These are phyloP conservation scores for Junonia oenone DNA, from an alignment of 2,888 invertebrate species.

Conservation along the genomic window DNA sequence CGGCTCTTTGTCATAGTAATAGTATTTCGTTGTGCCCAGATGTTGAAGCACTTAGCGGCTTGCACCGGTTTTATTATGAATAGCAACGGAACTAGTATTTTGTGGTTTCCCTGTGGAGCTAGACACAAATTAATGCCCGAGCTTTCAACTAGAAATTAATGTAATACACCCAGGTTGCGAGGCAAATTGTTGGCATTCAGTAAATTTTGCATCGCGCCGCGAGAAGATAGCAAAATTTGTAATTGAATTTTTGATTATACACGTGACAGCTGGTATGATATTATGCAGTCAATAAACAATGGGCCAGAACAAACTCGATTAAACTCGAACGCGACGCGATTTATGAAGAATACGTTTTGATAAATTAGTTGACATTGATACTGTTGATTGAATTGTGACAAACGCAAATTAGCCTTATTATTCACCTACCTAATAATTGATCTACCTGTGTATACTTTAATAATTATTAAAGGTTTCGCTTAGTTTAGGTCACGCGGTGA, in stretches of 20 bases:
- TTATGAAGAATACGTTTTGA: slow-evolving; percentile 13
- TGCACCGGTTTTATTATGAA: slow-evolving; percentile 75
- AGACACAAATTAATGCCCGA: slow-evolving; percentile 74
- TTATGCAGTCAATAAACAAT: slow-evolving; percentile 20
- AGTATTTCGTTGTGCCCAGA: slow-evolving; percentile 67
- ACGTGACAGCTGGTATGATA: slow-evolving; percentile 24
- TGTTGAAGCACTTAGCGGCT: slow-evolving; percentile 75
- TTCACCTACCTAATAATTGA: too few species aligned
- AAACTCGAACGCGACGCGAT: slow-evolving; percentile 9
- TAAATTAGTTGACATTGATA: slow-evolving; percentile 7
- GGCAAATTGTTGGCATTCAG: slow-evolving; percentile 69
- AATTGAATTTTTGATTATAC: slow-evolving; percentile 61
- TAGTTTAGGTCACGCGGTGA: too few species aligned
- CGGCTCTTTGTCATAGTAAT: slow-evolving; percentile 61
- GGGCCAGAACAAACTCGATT: slow-evolving; percentile 15
- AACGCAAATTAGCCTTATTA: neutral
- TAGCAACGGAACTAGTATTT: slow-evolving; percentile 77
- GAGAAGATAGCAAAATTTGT: slow-evolving; percentile 48
- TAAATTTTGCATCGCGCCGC: slow-evolving; percentile 50
- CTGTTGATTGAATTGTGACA: neutral
- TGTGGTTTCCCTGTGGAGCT: slow-evolving; percentile 69
- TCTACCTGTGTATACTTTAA: too few species aligned
- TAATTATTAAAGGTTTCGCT: too few species aligned
- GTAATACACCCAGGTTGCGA: slow-evolving; percentile 74
- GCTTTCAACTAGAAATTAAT: slow-evolving; percentile 77